Evolutionary conservation across 2,888 invertebrate genomes (phyloP).

Genomic region (Flexamia atlantica): DNA sequence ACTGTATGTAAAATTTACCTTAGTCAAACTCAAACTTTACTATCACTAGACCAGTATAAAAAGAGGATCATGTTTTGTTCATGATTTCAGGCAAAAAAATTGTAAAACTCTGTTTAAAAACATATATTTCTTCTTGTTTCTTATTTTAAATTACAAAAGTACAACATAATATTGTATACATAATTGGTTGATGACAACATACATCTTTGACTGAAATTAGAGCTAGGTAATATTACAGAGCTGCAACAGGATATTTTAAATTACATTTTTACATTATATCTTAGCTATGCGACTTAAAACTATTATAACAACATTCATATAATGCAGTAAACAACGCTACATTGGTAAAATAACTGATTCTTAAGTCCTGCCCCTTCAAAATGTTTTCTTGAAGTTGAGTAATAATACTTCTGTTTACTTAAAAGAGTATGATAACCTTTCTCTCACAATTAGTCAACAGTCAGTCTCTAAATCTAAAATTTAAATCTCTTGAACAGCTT

Average conservation of each 20-base stretch:
- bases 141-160: conserved; percentile 57
- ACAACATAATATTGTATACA: conserved; percentile 56
- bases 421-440: conserved; percentile 6
- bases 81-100: not conserved
- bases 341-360: conserved; percentile 30
- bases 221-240: conserved; percentile 54
- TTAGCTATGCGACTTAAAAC: conserved; percentile 50
- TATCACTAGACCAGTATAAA: too few relatives aligned
- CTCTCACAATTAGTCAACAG: conserved; percentile 8
- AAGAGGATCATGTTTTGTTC: too few relatives aligned
- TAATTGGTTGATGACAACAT: conserved; percentile 28
- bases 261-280: conserved; percentile 56
- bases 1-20: too few relatives aligned
- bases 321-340: conserved; percentile 44
- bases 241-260: conserved; percentile 44
- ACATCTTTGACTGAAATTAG: conserved; percentile 52
- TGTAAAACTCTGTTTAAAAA: conserved; percentile 1
- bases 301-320: conserved; percentile 51
- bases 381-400: conserved; percentile 11
- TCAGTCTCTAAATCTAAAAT: not conserved
- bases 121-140: conserved; percentile 36
- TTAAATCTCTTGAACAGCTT: not conserved
- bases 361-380: conserved; percentile 3
- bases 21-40: too few relatives aligned
- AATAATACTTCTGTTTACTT: conserved; percentile 29